phyloP scores from a whole-genome alignment of 2,113 vertebrate genomes.

The Cynocephalus volans region DNA sequence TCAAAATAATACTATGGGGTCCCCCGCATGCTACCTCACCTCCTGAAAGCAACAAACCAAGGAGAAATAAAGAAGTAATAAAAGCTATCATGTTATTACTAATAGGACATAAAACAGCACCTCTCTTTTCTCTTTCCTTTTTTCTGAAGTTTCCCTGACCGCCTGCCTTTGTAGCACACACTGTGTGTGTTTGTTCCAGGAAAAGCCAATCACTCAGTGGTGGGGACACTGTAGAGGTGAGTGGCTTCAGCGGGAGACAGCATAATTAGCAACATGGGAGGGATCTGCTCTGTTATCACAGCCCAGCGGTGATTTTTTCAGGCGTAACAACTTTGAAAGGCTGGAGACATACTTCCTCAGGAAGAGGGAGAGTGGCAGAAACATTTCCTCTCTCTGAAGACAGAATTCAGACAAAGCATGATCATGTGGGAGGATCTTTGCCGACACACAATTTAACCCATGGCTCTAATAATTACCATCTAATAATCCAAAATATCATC shows the following conservation, averaged over 20 bases:
- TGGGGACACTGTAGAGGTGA: constrained; percentile 25
- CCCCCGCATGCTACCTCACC: neutral
- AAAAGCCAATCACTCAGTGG: constrained; percentile 70
- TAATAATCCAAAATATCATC: neutral
- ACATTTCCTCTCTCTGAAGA: constrained; percentile 84
- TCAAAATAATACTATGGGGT: neutral
- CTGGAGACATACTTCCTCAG: constrained; percentile 85
- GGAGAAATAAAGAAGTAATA: constrained; percentile 58
- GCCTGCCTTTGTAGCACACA: constrained; percentile 54
- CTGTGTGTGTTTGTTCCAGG: constrained; percentile 64
- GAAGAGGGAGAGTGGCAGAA: constrained; percentile 84
- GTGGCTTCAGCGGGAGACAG: constrained; percentile 17
- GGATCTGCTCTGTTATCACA: constrained; percentile 79
- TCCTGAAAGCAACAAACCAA: constrained; percentile 40
- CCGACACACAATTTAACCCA: constrained; percentile 6
- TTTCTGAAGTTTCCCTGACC: constrained; percentile 53
- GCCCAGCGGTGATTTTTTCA: constrained; percentile 77
- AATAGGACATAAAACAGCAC: constrained; percentile 47
- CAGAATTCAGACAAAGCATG: constrained; percentile 45
- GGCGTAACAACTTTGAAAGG: constrained; percentile 83
- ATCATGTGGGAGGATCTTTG: constrained; percentile 54
- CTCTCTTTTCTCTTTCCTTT: constrained; percentile 9
- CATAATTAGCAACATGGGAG: constrained; percentile 69
- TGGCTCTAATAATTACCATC: neutral
- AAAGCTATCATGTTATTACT: constrained; percentile 34